Base-by-base conservation (phyloP, 1,140 invertebrate species). In the Drosophila setifemur region DNA sequence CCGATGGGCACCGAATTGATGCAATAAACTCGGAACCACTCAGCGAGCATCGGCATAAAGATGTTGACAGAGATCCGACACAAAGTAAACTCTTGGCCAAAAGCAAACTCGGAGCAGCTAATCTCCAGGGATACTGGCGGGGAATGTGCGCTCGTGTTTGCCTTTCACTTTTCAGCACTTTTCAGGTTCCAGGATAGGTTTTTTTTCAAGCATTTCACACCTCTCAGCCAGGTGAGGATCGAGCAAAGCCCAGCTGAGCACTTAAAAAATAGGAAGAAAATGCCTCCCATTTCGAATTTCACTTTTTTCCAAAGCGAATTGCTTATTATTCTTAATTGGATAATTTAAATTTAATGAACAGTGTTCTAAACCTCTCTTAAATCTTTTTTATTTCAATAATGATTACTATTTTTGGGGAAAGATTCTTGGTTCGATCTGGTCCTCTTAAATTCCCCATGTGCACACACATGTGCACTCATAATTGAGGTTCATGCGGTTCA, bases 401-500 rank as follows among this genome's bases (percentile, higher is more conserved):
- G n/a, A n/a, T n/a, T n/a, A n/a, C n/a, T n/a, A n/a, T n/a, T n/a
- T n/a, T n/a, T n/a, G n/a, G n/a, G n/a, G n/a, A n/a, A n/a, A n/a
- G n/a, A n/a, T n/a, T n/a, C n/a, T n/a, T n/a, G n/a, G n/a, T 12
- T n/a, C 8, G 3, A 19, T 40, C 16, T 40, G 2, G 12, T 5
- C 19, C 16, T 2, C 26, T 57, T 12, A 58, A 63, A 67, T 35
- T 58, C 31, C 26, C 26, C 11, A 58, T 50, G 47, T 49, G 52
- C 54, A 47, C 64, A 63, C 6, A 9, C 18, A n/a, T 47, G 53
- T 12, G 29, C 16, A 48, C 23, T 54, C 48, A 35, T 79, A 79
- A 79, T 70, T 73, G 71, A 61, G 64, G 75, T 49, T 79, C 68
- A 39, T 26, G 54, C 16, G 48, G 19, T 50, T 52, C 28, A 23